Percentiles rank a stretch among this genome's conserved stretches.
Conservation (phyloP, 2,113 vertebrate genomes). For the Puma concolor region DNA sequence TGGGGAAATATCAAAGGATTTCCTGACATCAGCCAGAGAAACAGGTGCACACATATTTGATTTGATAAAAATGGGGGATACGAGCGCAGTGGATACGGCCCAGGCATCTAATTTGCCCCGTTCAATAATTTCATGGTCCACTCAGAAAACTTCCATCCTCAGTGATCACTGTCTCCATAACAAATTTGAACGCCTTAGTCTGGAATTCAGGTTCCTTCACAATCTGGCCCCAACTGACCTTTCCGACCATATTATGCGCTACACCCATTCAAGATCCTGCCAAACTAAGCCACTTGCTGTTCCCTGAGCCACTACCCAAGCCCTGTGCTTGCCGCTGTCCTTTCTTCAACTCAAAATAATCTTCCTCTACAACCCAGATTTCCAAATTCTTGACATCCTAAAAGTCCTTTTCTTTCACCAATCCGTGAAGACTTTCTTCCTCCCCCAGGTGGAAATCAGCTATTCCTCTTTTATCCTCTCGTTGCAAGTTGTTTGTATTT, state of each 20-base stretch:
- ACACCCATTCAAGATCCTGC: constrained; percentile 53
- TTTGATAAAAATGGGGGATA: constrained; percentile 57
- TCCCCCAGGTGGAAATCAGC: neutral
- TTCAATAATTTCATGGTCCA: neutral
- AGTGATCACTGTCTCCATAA: constrained; percentile 53
- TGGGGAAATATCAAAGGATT: constrained; percentile 74
- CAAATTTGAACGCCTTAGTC: constrained; percentile 41
- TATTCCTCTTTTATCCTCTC: neutral
- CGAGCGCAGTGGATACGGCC: neutral
- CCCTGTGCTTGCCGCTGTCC: neutral
- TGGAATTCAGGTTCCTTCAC: constrained; percentile 67
- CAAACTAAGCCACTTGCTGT: constrained; percentile 13
- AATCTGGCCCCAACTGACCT: constrained; percentile 67
- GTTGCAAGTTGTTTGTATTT: neutral
- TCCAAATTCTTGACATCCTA: neutral
- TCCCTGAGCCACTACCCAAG: neutral
- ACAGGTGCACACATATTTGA: constrained; percentile 60
- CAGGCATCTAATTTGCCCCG: neutral
- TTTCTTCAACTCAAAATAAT: neutral
- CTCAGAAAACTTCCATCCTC: constrained; percentile 22
- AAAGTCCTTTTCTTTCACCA: neutral
- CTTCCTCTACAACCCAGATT: neutral
- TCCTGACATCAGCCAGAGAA: constrained; percentile 64
- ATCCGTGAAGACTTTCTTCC: neutral
- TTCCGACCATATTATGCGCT: neutral